Evolutionary conservation across 2,113 vertebrate species (phyloP).

Genomic region (Corythaixoides concolor): DNA sequence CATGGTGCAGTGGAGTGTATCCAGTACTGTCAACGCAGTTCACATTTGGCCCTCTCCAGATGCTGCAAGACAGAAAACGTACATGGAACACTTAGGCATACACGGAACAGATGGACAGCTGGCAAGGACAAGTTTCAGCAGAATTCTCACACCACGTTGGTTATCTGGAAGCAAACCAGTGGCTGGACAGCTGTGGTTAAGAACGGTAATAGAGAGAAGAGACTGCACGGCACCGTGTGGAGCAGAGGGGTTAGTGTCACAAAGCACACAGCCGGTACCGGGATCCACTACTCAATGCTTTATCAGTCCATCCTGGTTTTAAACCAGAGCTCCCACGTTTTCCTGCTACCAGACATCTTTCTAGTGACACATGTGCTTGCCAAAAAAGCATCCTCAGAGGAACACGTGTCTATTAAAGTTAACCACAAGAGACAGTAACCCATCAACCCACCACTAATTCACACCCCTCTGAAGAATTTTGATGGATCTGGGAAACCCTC

Average conservation of each 20-base stretch:
- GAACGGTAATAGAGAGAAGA: background rate
- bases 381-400: background rate
- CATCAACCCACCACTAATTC: background rate
- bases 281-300: background rate
- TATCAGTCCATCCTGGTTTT: background rate
- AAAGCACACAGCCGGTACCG: background rate
- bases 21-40: conserved; percentile 98
- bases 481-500: background rate
- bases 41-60: conserved; percentile 98
- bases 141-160: background rate
- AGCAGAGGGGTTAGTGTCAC: background rate
- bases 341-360: background rate
- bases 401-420: background rate
- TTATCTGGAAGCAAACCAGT: background rate
- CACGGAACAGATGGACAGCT: background rate
- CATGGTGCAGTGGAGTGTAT: conserved; percentile 95
- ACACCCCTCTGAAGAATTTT: background rate
- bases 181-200: background rate
- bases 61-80: conserved; percentile 75
- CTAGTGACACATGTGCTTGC: background rate
- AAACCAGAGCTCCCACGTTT: background rate
- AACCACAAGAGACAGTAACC: background rate
- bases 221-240: accelerated
- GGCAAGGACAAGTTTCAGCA: background rate
- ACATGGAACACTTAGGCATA: background rate